Conservation (phyloP, 1,140 invertebrate genomes). For the Idris sp. region DNA sequence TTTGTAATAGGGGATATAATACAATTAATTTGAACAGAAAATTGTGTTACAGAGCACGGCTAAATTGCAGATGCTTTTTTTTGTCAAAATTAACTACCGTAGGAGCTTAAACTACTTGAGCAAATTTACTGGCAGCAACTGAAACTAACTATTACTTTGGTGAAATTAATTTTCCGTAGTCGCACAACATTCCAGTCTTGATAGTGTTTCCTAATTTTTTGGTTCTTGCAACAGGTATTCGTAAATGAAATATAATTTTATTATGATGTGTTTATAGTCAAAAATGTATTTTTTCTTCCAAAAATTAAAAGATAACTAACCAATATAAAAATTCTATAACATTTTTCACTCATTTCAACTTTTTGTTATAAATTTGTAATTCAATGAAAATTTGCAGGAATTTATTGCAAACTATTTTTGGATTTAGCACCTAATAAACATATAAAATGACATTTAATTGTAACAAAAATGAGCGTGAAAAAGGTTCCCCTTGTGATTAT, state of each 20-base stretch:
- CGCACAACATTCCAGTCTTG: constrained; percentile 12
- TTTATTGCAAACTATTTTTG: too few relatives aligned
- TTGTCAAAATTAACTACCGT: constrained; percentile 29
- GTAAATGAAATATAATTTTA: too few relatives aligned
- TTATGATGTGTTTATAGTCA: too few relatives aligned
- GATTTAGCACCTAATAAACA: too few relatives aligned
- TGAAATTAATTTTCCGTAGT: constrained; percentile 30
- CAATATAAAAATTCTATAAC: too few relatives aligned
- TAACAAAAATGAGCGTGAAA: constrained; percentile 36
- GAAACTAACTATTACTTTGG: constrained; percentile 34
- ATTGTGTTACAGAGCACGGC: constrained; percentile 16
- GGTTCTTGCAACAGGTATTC: background rate
- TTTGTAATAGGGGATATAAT: background rate
- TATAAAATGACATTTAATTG: too few relatives aligned
- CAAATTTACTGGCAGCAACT: constrained; percentile 35
- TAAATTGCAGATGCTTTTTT: constrained; percentile 25
- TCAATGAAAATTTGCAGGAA: too few relatives aligned
- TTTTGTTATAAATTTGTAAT: too few relatives aligned
- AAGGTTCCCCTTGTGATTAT: constrained; percentile 22
- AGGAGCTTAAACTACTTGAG: constrained; percentile 35
- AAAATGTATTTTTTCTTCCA: too few relatives aligned
- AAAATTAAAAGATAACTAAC: too few relatives aligned
- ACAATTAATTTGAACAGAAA: constrained; percentile 19
- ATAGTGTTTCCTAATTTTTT: constrained; percentile 23
- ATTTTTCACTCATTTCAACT: too few relatives aligned